phyloP scores from a whole-genome alignment of 2,888 invertebrate genomes.

The Ephialtes manifestator region DNA sequence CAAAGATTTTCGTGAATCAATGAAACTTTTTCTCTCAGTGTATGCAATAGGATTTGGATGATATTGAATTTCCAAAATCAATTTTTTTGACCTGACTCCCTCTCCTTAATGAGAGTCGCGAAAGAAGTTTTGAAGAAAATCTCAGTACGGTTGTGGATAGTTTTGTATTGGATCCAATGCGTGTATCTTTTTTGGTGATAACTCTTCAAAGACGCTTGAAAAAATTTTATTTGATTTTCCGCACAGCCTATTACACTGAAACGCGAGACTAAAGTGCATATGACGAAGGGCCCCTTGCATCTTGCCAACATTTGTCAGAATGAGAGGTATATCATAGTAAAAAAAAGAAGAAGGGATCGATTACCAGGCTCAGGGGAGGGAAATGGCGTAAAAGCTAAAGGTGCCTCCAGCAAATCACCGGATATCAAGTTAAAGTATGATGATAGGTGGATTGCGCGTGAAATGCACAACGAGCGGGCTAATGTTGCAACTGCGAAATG shows the following conservation, averaged over 20 bases:
- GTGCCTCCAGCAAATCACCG: constrained; percentile 78
- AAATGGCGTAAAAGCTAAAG: constrained; percentile 7
- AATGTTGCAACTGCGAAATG: constrained; percentile 75
- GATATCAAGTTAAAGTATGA: constrained; percentile 84
- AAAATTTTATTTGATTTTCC: constrained; percentile 37
- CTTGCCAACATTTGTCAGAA: constrained; percentile 26
- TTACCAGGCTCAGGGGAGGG: constrained; percentile 9
- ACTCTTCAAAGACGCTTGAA: constrained; percentile 25
- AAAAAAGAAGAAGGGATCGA: constrained; percentile 9
- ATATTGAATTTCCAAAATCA: no score
- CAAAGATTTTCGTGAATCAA: no score
- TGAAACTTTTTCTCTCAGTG: no score
- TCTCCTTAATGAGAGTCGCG: no score
- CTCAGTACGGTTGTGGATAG: no score
- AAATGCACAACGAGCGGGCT: constrained; percentile 79
- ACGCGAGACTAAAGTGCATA: background rate
- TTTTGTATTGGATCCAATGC: no score
- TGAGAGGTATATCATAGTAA: background rate
- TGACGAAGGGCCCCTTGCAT: background rate
- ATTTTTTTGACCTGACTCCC: no score
- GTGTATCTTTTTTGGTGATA: no score
- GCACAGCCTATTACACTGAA: constrained; percentile 11
- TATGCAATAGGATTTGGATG: no score
- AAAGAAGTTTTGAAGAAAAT: no score
- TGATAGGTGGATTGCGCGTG: constrained; percentile 81